These are phyloP conservation scores for Struthio camelus DNA, from an alignment of 2,113 vertebrate species.

Conservation along the genomic window DNA sequence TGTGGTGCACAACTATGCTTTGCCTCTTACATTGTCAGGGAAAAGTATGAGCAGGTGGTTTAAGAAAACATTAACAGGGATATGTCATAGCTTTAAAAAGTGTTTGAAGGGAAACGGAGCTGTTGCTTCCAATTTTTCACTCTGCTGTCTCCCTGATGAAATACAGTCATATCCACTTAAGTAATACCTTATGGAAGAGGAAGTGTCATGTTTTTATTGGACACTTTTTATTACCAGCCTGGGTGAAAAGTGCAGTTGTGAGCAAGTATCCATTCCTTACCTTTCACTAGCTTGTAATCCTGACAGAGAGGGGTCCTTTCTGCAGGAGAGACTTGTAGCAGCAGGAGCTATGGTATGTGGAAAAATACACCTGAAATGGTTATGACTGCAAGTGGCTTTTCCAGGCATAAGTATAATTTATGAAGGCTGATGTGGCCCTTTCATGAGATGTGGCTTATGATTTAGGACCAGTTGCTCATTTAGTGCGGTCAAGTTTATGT, in stretches of 20 bases:
- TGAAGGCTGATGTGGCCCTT: not conserved
- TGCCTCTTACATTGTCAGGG: not conserved
- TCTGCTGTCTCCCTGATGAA: conserved; percentile 68
- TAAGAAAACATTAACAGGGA: conserved; percentile 68
- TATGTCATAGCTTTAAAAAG: conserved; percentile 33
- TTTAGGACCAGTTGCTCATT: not conserved
- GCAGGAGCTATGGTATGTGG: not conserved
- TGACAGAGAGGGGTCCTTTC: not conserved
- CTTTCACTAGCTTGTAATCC: not conserved
- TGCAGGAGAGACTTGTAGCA: not conserved
- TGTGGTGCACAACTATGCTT: conserved; percentile 4
- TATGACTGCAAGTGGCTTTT: not conserved
- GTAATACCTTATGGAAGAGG: conserved; percentile 2
- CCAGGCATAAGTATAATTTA: not conserved
- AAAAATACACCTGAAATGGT: not conserved
- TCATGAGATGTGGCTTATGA: not conserved
- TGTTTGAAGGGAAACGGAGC: conserved; percentile 1
- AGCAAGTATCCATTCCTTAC: not conserved
- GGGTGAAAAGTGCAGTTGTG: not conserved
- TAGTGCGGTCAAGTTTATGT: not conserved
- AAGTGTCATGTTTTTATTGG: conserved; percentile 8
- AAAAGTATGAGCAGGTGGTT: conserved; percentile 68
- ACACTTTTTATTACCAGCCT: not conserved
- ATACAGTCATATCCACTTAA: conserved; percentile 46
- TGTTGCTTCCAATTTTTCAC: conserved; percentile 55